These are phyloP conservation scores for Lutra lutra DNA, from an alignment of 2,797 vertebrate species.

Conservation along the genomic window DNA sequence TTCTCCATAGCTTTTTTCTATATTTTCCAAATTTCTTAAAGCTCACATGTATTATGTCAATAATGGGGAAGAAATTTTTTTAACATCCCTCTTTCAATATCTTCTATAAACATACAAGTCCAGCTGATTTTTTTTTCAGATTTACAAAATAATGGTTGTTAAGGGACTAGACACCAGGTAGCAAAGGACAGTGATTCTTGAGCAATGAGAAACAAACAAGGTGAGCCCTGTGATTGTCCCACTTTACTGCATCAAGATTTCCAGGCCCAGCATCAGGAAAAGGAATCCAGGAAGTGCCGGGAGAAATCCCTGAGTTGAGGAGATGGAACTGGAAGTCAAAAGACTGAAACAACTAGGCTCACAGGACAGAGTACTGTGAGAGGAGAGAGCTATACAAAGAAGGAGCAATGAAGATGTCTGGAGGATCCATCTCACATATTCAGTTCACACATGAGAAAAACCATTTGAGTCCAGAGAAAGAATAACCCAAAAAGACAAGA, in stretches of 20 bases:
- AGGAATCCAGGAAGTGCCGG: not conserved
- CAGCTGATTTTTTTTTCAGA: not conserved
- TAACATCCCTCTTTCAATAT: not conserved
- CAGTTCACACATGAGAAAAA: not conserved
- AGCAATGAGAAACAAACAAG: not conserved
- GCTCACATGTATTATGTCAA: not conserved
- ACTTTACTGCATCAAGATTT: not conserved
- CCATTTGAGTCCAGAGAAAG: not conserved
- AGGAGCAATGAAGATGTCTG: not conserved
- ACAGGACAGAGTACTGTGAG: not conserved
- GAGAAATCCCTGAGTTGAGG: not conserved
- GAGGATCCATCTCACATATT: not conserved
- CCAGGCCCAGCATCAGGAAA: not conserved
- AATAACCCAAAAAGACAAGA: not conserved
- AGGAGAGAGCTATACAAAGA: not conserved
- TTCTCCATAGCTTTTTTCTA: not conserved
- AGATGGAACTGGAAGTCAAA: not conserved
- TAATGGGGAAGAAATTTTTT: not conserved
- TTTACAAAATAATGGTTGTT: not conserved
- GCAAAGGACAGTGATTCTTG: not conserved
- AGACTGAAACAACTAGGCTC: not conserved
- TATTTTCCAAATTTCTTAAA: constrained; percentile 31
- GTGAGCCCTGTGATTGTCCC: not conserved
- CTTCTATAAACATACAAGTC: not conserved
- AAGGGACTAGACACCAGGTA: not conserved